Base-by-base conservation (phyloP, 23 tunicate species). In the Botrylloides violaceus region DNA sequence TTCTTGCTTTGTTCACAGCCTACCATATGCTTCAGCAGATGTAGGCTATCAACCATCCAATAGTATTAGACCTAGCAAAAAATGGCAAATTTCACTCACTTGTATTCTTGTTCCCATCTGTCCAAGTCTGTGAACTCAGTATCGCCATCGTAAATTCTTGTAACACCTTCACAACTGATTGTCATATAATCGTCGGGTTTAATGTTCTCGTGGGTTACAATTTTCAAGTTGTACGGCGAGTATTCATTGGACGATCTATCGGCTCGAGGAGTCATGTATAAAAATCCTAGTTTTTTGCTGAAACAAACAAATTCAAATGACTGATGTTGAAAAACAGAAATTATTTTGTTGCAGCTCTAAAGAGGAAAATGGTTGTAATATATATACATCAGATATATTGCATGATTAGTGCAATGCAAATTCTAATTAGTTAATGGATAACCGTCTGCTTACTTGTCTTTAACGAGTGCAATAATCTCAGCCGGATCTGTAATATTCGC, bases 31-130 rank as follows among this genome's bases (percentile, higher is more conserved):
- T n/a, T n/a, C n/a, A n/a, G n/a, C n/a, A n/a, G n/a, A n/a, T n/a
- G n/a, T n/a, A n/a, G n/a, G n/a, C n/a, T n/a, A n/a, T n/a, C n/a
- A n/a, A n/a, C n/a, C n/a, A n/a, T n/a, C n/a, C n/a, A n/a, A n/a
- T n/a, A n/a, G n/a, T n/a, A n/a, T n/a, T n/a, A 15, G 9, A 7
- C 53, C 53, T 43, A 43, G 53, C 15, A 7, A 9, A 7, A 43
- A 43, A 43, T 9, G 15, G 53, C 53, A 7, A 43, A 43, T 7
- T 43, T 43, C 6, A 70, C 64, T 64, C 32, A 88, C 97, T 66
- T 78, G 83, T 85, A 93, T 50, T 93, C 98, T 55, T 85, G 82
- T 50, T 86, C 82, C 98, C 98, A 93, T 26, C 98, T 43, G n/a
- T 81, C 84, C 64, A 93, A 75, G 22, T 93, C 85, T 1, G 94